Evolutionary conservation across 2,113 vertebrate genomes (phyloP), one percentile per base, ranked within the genome.

Genomic region (Caretta caretta): DNA sequence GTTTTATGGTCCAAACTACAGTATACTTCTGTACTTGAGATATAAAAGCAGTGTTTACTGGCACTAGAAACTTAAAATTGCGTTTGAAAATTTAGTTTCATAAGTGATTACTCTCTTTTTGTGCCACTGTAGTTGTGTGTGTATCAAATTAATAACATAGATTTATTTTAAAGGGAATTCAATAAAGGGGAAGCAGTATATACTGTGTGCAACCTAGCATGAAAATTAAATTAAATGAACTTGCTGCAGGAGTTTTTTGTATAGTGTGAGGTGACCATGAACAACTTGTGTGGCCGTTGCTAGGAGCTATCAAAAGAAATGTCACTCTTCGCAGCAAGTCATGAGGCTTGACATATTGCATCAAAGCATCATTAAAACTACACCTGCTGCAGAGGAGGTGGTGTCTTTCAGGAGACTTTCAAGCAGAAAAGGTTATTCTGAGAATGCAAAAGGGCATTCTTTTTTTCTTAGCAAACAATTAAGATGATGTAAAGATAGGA

Each of bases 341-440:
- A 99, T 98, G 98, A 98, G 98, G 99, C 98, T 98, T 99, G 99
- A 99, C 99, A 99, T 99, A 99, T 99, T 98, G 99, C 99, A 99
- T 99, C 99, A 99, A 99, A 99, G 98, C 98, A 97, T 99, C 99
- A 98, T 99, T 99, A 99, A 98, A 99, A 98, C 97, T 96, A 98
- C 98, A 99, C 99, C 99, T 99, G 99, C 99, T 99, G 98, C 98
- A 99, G 97, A 98, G 96, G 93, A 98, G 97, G 93, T 90, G 97
- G 96, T 97, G 97, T 98, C 98, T 99, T 98, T 99, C 96, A 97
- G 98, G 97, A 98, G 98, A 98, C 96, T 98, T 98, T 98, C 97
- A 97, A 97, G 97, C 92, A 93, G 96, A 96, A 99, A 98, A 99
- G 98, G 98, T 98, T 98, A 98, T 95, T 97, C 49, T 95, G 96